Evolutionary conservation across 2,797 vertebrate genomes (phyloP), one percentile per base, ranked within the genome.

Genomic region (Dicrostonyx torquatus): DNA sequence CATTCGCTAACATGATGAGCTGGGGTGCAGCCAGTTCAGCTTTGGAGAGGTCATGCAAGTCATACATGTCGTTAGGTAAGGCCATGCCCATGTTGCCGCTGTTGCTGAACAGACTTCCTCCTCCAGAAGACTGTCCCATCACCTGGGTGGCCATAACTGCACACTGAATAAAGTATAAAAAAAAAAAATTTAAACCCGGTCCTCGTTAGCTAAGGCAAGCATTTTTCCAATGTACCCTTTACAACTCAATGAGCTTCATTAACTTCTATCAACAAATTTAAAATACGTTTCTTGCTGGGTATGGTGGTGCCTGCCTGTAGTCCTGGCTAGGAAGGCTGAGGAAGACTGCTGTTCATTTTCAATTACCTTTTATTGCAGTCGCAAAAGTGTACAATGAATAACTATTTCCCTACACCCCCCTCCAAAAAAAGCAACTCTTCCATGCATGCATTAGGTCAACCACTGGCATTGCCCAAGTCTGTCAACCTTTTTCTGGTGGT

Each of bases 1-100:
- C 99, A 2, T 99, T 99, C 83, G 99, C 99, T 96, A 99, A 97
- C 99, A 99, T 99, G 91, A 99, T 99, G 82, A 99, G 99, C 98
- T 99, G 99, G 53, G 99, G 99, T 6, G 99, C 99, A 0, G 99
- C 99, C 96, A 99, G 98, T 72, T 99, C 99, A 26, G 99, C 98
- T 95, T 98, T 98, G 72, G 99, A 98, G 96, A 99, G 97, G 87
- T 99, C 99, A 1, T 98, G 98, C 40, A 99, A 98, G 91, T 98
- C 98, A 73, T 99, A 99, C 96, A 98, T 97, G 34, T 99, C 99
- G 0, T 98, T 99, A 79, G 98, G 96, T 97, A 99, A 80, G 1
- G 99, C 97, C 93, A 99, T 98, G 37, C 98, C 98, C 5, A 98
- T 98, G 87, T 97, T 97, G 55, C 98, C 96, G 83, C 97, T 96